phyloP scores from a whole-genome alignment of 2,888 invertebrate species.

The Cetonia aurata region DNA sequence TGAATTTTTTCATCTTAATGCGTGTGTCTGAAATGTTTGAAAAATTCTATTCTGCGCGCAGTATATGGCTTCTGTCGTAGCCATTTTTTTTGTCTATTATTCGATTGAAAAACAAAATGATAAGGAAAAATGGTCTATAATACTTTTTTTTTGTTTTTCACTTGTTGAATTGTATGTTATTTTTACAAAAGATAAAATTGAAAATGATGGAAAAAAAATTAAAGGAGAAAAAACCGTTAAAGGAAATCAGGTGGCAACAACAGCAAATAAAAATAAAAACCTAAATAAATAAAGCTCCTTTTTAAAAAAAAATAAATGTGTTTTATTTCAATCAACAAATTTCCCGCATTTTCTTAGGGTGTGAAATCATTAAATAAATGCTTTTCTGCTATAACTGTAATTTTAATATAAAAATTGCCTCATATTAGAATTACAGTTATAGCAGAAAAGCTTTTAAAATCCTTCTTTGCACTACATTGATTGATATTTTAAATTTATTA shows the following conservation, averaged over 20 bases:
- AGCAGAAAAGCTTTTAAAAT: too few species aligned
- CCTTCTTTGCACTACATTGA: too few species aligned
- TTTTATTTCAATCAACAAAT: slow-evolving; percentile 22
- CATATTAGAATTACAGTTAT: background rate
- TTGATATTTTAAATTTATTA: too few species aligned
- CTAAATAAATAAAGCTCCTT: slow-evolving; percentile 34
- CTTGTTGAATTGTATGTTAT: slow-evolving; percentile 38
- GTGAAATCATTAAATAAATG: too few species aligned
- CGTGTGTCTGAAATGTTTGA: background rate
- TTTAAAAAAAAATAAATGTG: background rate
- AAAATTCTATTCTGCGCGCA: background rate
- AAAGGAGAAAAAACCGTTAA: slow-evolving; percentile 17
- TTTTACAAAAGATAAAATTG: slow-evolving; percentile 36
- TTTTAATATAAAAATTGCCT: too few species aligned
- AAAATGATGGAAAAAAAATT: slow-evolving; percentile 19
- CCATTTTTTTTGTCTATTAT: slow-evolving; percentile 11
- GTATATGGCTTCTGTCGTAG: background rate
- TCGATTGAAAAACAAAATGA: background rate
- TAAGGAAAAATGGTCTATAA: too few species aligned
- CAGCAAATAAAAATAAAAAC: slow-evolving; percentile 37
- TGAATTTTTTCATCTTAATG: background rate
- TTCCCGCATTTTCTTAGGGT: too few species aligned
- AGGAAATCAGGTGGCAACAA: slow-evolving; percentile 13
- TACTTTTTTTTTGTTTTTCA: slow-evolving; percentile 31
- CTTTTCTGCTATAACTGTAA: too few species aligned